Base-by-base conservation (phyloP, 2,888 invertebrate species). In the Carabus problematicus region DNA sequence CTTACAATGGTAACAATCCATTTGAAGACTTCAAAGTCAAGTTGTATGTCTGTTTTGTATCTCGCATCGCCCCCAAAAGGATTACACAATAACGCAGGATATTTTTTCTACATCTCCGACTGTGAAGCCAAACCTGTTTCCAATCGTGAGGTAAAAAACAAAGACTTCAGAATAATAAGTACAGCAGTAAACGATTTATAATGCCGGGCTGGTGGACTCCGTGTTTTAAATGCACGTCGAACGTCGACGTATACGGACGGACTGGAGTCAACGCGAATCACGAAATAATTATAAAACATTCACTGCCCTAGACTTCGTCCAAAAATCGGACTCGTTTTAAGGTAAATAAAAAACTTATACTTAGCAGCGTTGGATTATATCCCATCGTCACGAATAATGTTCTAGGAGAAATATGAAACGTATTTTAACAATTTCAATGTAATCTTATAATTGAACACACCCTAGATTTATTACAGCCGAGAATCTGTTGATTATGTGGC, bases 131-230 rank as follows among this genome's bases (percentile, higher is more conserved):
- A 52, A 52, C 52, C 52, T 52, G 52, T 52, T 52, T 18, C 29
- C 29, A 29, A 29, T 52, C 52, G 52, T 52, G 14, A 52, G 52
- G 52, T 52, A 52, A 19, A 52, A 52, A 52, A 29, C 29, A 52
- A 52, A 52, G 52, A 45, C 3, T 29, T 29, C 3, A 29, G 29
- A 29, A 29, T 18, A 52, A 52, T 52, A 52, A 52, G 18, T 52
- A 16, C 14, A 52, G 18, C 52, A 16, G 19, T 52, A 52, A 52
- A 52, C 52, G 52, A 52, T 52, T 52, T 52, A 52, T 52, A 52
- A 52, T 52, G 52, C 52, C 16, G 52, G 52, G 52, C 16, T 52
- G 9, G 52, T 16, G 12, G 16, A 9, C 7, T 29, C 29, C 29
- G 29, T 29, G 29, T 29, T 29, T 29, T 29, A 29, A 29, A 29